phyloP scores from a whole-genome alignment of 2,113 vertebrate species.

The Xyrauchen texanus region DNA sequence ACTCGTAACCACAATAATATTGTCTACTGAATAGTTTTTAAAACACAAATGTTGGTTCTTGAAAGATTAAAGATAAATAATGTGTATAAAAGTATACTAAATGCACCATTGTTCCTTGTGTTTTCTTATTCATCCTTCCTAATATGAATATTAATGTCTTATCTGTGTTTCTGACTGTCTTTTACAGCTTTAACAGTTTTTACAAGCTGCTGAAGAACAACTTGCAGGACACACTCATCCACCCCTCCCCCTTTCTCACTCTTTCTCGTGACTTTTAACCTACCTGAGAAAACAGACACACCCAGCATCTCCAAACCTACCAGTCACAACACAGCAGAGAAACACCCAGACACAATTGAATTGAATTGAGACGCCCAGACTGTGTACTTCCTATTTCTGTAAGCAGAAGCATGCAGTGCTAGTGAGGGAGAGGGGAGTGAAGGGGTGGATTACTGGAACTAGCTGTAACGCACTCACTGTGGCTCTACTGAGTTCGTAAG shows the following conservation, averaged over 20 bases:
- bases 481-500: conserved; percentile 5
- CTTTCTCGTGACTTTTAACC: conserved; percentile 65
- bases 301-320: conserved; percentile 61
- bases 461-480: conserved; percentile 30
- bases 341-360: too few species aligned
- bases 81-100: too few species aligned
- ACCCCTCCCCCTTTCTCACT: conserved; percentile 37
- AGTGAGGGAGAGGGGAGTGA: conserved; percentile 28
- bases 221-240: background rate
- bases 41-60: too few species aligned
- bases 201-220: background rate
- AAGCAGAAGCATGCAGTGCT: conserved; percentile 2
- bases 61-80: too few species aligned
- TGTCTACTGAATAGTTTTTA: too few species aligned
- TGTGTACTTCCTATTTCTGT: conserved; percentile 73
- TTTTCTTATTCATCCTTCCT: background rate
- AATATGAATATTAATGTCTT: background rate
- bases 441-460: conserved; percentile 29
- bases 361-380: conserved; percentile 52
- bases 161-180: background rate
- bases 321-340: conserved; percentile 64
- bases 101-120: background rate
- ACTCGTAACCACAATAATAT: too few species aligned
- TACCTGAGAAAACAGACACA: conserved; percentile 70
- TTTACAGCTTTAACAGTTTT: conserved; percentile 19